phyloP scores from a whole-genome alignment of 2,113 vertebrate genomes.

The Scomber japonicus region DNA sequence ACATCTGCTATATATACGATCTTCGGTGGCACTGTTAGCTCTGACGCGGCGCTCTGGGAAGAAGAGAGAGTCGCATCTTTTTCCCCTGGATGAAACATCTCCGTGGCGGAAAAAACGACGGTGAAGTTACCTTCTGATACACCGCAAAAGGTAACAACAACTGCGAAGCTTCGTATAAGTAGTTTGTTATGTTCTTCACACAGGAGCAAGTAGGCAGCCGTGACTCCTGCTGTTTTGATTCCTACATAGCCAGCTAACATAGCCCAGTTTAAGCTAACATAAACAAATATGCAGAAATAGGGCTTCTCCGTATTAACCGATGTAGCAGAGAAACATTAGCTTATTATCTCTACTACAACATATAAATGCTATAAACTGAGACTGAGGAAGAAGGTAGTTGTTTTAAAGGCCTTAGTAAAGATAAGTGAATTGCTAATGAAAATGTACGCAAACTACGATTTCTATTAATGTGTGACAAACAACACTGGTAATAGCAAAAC shows the following conservation, averaged over 20 bases:
- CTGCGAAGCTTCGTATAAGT: no score
- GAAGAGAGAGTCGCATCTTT: background rate
- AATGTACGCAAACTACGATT: background rate
- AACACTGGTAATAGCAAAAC: no score
- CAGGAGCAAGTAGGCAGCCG: background rate
- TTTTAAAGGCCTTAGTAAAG: background rate
- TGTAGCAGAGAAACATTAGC: background rate
- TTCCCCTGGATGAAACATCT: background rate
- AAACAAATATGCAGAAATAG: background rate
- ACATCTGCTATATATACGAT: background rate
- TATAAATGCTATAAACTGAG: no score
- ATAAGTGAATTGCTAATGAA: background rate
- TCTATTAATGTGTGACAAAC: background rate
- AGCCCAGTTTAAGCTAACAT: conserved; percentile 11
- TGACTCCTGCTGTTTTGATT: conserved; percentile 38
- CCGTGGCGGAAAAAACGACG: background rate
- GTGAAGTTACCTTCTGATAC: background rate
- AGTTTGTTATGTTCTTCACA: background rate
- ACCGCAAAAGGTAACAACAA: conserved; percentile 37
- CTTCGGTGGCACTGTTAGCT: conserved; percentile 25
- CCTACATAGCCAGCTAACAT: conserved; percentile 53
- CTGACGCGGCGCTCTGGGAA: conserved; percentile 47
- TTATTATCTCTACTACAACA: no score
- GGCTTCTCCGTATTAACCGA: no score
- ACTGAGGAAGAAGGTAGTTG: background rate